A percentile compares a stretch with the other conserved stretches of the same genome.
These are phyloP conservation scores for Sinodicranocentrus sp. DNA, from an alignment of 2,888 invertebrate genomes.

Conservation along the genomic window DNA sequence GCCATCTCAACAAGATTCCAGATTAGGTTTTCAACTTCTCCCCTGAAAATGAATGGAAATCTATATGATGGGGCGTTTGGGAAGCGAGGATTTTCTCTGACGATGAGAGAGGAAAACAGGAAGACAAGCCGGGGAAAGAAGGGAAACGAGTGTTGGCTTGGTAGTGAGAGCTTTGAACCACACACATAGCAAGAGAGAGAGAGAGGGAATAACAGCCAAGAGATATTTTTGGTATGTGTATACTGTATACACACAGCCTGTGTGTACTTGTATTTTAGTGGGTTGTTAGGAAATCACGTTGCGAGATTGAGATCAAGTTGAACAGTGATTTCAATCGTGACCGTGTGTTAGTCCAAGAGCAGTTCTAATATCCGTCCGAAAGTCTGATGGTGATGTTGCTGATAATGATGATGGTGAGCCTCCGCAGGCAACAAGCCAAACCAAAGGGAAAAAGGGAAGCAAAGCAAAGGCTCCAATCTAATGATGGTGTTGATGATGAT, in stretches of 20 bases:
- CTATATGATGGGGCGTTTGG: slow-evolving; percentile 20
- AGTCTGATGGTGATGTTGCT: slow-evolving; percentile 56
- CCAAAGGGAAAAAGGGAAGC: too few relatives aligned
- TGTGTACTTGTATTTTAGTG: background rate
- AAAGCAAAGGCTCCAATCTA: slow-evolving; percentile 52
- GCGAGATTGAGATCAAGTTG: slow-evolving; percentile 60
- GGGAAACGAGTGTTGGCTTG: background rate
- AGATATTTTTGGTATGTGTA: slow-evolving; percentile 51
- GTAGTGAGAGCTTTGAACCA: background rate
- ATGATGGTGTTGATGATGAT: slow-evolving; percentile 62
- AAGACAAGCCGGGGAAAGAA: slow-evolving; percentile 45
- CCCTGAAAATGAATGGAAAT: slow-evolving; percentile 61
- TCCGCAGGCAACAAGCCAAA: slow-evolving; percentile 67
- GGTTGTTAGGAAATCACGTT: slow-evolving; percentile 53
- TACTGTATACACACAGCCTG: too few relatives aligned
- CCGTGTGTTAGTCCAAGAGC: slow-evolving; percentile 57
- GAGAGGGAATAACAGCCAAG: slow-evolving; percentile 31
- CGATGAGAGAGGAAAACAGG: slow-evolving; percentile 40
- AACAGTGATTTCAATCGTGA: slow-evolving; percentile 64
- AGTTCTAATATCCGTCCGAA: slow-evolving; percentile 66
- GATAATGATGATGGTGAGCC: slow-evolving; percentile 57
- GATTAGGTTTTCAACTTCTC: slow-evolving; percentile 61
- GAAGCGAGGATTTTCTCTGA: slow-evolving; percentile 22
- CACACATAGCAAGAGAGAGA: slow-evolving; percentile 1
- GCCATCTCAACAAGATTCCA: slow-evolving; percentile 62